Conservation (phyloP, 2,113 vertebrate species). For the Pelecanus crispus region DNA sequence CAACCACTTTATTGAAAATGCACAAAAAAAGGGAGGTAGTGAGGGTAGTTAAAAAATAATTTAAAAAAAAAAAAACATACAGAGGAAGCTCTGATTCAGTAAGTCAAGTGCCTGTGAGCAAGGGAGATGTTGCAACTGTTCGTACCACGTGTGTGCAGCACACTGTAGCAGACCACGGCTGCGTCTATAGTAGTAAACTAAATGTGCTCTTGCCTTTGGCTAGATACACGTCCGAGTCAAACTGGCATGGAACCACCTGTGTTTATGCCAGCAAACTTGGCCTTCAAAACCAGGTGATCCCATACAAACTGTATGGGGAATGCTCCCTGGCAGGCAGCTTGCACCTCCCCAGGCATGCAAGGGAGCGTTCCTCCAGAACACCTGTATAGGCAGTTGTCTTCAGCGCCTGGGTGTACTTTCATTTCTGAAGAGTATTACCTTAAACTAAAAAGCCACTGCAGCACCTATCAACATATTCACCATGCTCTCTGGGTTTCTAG, state of each 20-base stretch:
- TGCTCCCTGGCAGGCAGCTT: rapidly evolving
- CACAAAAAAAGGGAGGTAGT: not conserved
- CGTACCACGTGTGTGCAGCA: rapidly evolving
- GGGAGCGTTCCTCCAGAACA: not conserved
- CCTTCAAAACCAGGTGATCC: not conserved
- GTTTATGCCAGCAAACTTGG: not conserved
- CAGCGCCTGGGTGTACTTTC: not conserved
- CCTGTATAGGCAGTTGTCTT: not conserved
- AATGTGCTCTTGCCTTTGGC: not conserved
- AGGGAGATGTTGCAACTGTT: not conserved
- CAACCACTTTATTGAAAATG: not conserved
- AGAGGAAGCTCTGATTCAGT: not conserved
- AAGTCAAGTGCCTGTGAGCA: rapidly evolving
- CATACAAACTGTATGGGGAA: not conserved
- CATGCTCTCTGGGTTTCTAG: not conserved
- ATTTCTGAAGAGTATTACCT: not conserved
- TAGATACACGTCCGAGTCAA: too few relatives aligned
- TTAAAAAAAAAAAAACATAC: not conserved
- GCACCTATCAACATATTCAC: too few relatives aligned
- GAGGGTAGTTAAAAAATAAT: not conserved
- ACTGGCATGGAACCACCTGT: not conserved
- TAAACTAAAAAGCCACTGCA: not conserved
- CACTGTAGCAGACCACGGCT: not conserved
- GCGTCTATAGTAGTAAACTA: rapidly evolving
- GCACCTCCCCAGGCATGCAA: rapidly evolving